phyloP scores from a whole-genome alignment of 2,113 vertebrate genomes.

The Engystomops pustulosus region DNA sequence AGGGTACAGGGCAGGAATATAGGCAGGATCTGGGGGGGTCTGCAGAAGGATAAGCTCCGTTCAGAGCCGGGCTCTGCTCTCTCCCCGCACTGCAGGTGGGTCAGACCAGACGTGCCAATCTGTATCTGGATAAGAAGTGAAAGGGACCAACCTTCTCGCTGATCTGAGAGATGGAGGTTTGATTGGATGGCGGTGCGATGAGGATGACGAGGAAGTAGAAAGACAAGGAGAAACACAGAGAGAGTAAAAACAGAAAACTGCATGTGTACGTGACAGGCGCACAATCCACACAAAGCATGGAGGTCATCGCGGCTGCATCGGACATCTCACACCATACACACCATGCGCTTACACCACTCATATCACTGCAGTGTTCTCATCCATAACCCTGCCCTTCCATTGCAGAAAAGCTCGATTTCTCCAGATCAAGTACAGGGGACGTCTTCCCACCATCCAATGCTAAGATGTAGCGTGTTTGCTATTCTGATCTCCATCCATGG shows the following conservation, averaged over 20 bases:
- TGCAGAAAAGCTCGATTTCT: no score
- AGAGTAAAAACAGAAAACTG: slow-evolving; percentile 99
- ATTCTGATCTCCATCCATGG: background rate
- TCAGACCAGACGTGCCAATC: slow-evolving; percentile 79
- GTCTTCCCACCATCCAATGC: no score
- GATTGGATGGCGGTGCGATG: slow-evolving; percentile 94
- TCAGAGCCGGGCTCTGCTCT: slow-evolving; percentile 72
- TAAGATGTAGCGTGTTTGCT: no score
- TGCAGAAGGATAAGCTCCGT: slow-evolving; percentile 68
- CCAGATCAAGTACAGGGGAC: no score
- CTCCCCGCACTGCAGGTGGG: slow-evolving; percentile 74
- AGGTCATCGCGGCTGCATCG: background rate
- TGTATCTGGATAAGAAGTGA: slow-evolving; percentile 86
- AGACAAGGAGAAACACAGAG: slow-evolving; percentile 96
- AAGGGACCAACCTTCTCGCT: slow-evolving; percentile 99
- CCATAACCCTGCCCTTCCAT: no score
- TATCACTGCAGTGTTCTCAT: no score
- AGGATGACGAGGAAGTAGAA: slow-evolving; percentile 89
- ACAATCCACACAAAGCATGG: slow-evolving; percentile 45
- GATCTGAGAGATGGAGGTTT: slow-evolving; percentile 98
- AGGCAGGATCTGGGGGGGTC: slow-evolving; percentile 56
- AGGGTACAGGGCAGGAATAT: background rate
- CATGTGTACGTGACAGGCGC: slow-evolving; percentile 80
- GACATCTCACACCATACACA: background rate
- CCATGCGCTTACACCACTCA: background rate